Evolutionary conservation across 2,113 vertebrate genomes (phyloP).

Genomic region (Oceanodroma tethys): DNA sequence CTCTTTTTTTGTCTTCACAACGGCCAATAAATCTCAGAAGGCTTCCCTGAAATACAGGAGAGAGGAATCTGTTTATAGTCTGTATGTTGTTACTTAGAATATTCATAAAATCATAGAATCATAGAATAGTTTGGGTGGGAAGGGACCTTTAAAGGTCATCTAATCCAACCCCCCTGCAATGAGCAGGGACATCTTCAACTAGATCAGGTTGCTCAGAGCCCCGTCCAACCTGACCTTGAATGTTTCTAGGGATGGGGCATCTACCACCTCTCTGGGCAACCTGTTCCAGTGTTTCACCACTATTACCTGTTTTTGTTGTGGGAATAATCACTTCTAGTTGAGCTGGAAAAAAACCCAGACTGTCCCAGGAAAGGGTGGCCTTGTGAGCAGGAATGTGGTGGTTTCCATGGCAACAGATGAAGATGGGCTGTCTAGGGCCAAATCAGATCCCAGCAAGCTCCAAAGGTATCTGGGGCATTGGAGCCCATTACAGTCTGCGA

Average conservation of each 20-base stretch:
- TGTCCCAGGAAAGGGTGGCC: background rate
- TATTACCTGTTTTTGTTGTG: background rate
- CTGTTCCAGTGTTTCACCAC: background rate
- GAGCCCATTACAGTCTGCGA: background rate
- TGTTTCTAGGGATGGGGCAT: background rate
- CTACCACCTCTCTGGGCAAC: background rate
- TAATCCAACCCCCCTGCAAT: background rate
- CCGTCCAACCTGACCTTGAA: background rate
- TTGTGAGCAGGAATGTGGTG: background rate
- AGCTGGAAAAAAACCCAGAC: background rate
- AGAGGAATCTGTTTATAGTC: background rate
- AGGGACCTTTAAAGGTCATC: background rate
- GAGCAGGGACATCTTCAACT: background rate
- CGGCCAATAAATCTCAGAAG: background rate
- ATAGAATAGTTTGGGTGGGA: background rate
- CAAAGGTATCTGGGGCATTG: accelerated
- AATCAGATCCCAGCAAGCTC: background rate
- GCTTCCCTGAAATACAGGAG: background rate
- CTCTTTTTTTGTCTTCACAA: background rate
- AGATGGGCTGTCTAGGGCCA: background rate
- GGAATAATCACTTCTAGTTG: background rate
- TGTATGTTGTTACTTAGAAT: background rate
- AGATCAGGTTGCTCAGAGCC: background rate
- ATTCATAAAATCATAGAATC: background rate
- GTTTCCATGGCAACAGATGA: constrained; percentile 24